Conservation (phyloP, 2,113 vertebrate species). For the Propithecus coquereli region DNA sequence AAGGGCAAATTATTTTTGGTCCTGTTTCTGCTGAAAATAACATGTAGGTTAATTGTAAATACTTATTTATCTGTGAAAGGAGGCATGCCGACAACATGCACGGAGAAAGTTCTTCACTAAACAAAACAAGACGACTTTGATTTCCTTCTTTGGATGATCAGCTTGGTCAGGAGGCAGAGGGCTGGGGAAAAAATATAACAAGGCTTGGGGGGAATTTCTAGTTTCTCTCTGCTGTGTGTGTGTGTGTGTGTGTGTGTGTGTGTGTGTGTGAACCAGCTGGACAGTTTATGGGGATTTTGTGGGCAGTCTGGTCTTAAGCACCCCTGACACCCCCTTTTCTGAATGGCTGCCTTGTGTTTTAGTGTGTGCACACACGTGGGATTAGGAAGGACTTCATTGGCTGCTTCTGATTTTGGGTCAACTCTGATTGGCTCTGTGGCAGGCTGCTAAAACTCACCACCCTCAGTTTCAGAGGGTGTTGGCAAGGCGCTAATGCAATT, state of each 20-base stretch:
- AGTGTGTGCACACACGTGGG: background rate
- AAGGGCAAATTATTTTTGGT: background rate
- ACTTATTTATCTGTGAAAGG: background rate
- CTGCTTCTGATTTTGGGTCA: conserved; percentile 50
- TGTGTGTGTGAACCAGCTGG: background rate
- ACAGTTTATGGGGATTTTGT: background rate
- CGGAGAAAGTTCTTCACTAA: background rate
- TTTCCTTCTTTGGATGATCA: background rate
- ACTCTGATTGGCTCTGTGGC: conserved; percentile 46
- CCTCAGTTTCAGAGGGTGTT: conserved; percentile 53
- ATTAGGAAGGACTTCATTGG: background rate
- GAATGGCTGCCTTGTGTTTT: background rate
- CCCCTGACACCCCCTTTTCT: background rate
- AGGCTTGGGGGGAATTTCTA: background rate
- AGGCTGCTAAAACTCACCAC: conserved; percentile 19
- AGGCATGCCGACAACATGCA: background rate
- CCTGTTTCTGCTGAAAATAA: background rate
- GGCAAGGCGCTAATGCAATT: conserved; percentile 70
- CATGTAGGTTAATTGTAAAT: background rate
- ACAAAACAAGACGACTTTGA: background rate
- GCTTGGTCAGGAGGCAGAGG: background rate
- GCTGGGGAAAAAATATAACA: background rate
- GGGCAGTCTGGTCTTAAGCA: background rate
- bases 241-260: background rate
- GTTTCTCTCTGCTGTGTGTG: background rate